These are phyloP conservation scores for Hoplostethus mediterraneus DNA, from an alignment of 2,797 vertebrate genomes.

Conservation along the genomic window DNA sequence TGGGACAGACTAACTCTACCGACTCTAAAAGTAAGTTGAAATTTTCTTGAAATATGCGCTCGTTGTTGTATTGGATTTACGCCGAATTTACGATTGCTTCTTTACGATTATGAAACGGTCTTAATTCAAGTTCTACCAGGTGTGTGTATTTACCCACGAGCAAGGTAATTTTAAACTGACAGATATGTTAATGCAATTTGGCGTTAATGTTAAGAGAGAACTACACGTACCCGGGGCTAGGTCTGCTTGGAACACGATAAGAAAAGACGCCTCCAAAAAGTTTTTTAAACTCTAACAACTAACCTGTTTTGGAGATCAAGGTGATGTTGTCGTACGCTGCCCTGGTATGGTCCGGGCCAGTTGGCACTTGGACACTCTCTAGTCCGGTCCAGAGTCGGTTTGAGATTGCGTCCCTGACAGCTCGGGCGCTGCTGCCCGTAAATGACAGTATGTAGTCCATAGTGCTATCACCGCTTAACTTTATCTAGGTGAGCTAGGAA, in stretches of 20 bases:
- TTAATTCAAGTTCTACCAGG: rapidly evolving
- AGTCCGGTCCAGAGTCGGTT: conserved; percentile 79
- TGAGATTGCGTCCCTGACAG: conserved; percentile 80
- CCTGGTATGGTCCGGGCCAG: background rate
- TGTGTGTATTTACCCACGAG: rapidly evolving
- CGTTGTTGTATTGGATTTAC: rapidly evolving
- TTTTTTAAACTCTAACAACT: background rate
- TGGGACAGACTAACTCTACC: background rate
- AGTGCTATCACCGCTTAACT: background rate
- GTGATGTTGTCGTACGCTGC: conserved; percentile 7
- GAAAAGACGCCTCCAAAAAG: background rate
- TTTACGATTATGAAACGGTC: background rate
- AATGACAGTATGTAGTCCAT: conserved; percentile 84
- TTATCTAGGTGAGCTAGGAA: background rate
- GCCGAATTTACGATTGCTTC: conserved; percentile 11
- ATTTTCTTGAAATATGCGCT: rapidly evolving
- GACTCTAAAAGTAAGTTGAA: background rate
- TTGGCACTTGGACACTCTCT: conserved; percentile 6
- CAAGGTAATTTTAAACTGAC: background rate
- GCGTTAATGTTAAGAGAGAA: background rate
- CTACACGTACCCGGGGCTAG: background rate
- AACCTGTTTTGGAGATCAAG: conserved; percentile 55
- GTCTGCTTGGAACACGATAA: too few relatives aligned
- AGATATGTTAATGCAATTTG: background rate
- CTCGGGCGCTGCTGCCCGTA: conserved; percentile 74